Evolutionary conservation across 2,113 vertebrate genomes (phyloP), one percentile per base, ranked within the genome.

Genomic region (Bothrops jararaca): DNA sequence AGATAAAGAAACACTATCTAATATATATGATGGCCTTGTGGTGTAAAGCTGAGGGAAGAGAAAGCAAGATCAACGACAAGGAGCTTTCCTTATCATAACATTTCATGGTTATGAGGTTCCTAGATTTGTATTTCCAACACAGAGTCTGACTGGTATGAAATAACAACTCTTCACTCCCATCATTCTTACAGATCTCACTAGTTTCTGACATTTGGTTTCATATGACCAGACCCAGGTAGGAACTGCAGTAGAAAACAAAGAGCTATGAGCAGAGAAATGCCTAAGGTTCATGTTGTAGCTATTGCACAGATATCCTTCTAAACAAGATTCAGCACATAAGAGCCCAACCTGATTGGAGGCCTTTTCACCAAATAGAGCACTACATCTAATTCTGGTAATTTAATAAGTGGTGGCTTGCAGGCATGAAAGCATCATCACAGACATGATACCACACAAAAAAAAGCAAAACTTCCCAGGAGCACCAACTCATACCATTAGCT

Each of bases 1-100:
- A 96, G 80, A 93, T 95, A 94, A 96, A 94, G 90, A 95, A 96
- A 95, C 57, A n/a, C 20, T 91, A 52, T 92, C 56, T 94, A 94
- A 93, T 95, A 69, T 57, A 91, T 42, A 86, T 94, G 91, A 92
- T 34, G 56, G 39, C 69, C 56, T 89, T 42, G 74, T 54, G 86
- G 86, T 87, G 88, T 95, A 95, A 94, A 5, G 1, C 92, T 94
- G 34, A 57, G 34, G 90, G 29, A 54, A 94, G 88, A 94, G 88
- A 85, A 92, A 95, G 80, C 24, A 88, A 89, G 52, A 90, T 24
- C 52, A 86, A 85, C 24, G 91, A 50, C 87, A 42, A 89, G 18
- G 53, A 85, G 13, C 2, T 60, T 92, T 91, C 88, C 87, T 89
- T 91, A 57, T 15, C 50, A 52, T 52, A 94, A 53, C 0, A 18